Base-by-base conservation (phyloP, 1,140 invertebrate genomes). In the Eciton burchellii region DNA sequence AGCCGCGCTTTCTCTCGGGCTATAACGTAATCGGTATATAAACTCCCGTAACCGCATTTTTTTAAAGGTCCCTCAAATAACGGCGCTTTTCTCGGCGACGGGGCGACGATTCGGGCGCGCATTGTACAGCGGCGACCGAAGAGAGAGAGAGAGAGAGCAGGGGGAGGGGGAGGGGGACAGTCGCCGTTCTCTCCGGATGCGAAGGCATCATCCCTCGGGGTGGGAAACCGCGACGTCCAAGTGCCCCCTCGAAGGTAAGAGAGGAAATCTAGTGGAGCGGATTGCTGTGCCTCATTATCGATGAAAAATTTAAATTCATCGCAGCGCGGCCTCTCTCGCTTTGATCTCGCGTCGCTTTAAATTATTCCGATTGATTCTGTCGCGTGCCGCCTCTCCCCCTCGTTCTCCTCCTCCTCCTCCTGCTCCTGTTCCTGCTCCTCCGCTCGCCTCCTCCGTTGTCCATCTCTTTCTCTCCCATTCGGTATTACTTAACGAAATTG, bases 401-500 rank as follows among this genome's bases (percentile, higher is more conserved):
- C n/a, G n/a, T n/a, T n/a, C n/a, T n/a, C n/a, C n/a, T n/a, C n/a
- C n/a, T n/a, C n/a, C n/a, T n/a, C n/a, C n/a, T n/a, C n/a, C n/a
- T n/a, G n/a, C n/a, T n/a, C n/a, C n/a, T n/a, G n/a, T n/a, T n/a
- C n/a, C n/a, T n/a, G n/a, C n/a, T n/a, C n/a, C n/a, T n/a, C n/a
- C n/a, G n/a, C n/a, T n/a, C 35, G 35, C 35, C 35, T 35, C 6
- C 35, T n/a, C 35, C 35, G 6, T 35, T 35, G 35, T 35, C 35
- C 35, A n/a, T 26, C n/a, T 43, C 19, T 56, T n/a, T 26, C 47
- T 68, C n/a, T 56, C 49, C 35, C 35, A n/a, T 52, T 79, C 47
- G 26, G 45, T 54, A 70, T 68, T 62, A 81, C 82, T 81, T 70
- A 77, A 77, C 60, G 59, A 81, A 71, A 81, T 70, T 62, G 29